These are phyloP conservation scores for Polymixis lichenea DNA, from an alignment of 2,888 invertebrate species.

Conservation along the genomic window DNA sequence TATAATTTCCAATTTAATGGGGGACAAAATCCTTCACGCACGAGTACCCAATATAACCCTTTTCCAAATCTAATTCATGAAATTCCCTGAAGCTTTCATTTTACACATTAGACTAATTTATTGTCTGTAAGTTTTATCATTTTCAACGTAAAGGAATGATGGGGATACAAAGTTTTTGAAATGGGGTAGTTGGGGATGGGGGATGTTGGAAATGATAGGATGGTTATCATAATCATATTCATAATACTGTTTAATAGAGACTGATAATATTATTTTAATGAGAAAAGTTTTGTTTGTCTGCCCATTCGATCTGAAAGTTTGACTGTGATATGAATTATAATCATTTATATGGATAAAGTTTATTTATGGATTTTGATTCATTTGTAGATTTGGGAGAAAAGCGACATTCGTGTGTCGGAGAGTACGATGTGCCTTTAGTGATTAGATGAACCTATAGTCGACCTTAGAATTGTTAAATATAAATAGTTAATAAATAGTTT, in stretches of 20 bases:
- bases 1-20: background rate
- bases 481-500: too few relatives aligned
- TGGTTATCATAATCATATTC: background rate
- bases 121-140: background rate
- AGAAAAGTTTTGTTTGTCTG: conserved; percentile 18
- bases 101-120: conserved; percentile 11
- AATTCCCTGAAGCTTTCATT: conserved; percentile 37
- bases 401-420: background rate
- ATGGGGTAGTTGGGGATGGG: background rate
- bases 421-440: background rate
- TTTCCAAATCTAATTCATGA: conserved; percentile 20
- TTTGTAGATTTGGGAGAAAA: too few relatives aligned
- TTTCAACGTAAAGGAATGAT: conserved; percentile 6
- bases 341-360: background rate
- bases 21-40: conserved; percentile 6
- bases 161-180: conserved; percentile 7
- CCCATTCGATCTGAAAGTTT: conserved; percentile 6
- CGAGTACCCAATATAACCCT: conserved; percentile 23
- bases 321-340: background rate
- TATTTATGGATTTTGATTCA: background rate
- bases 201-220: background rate
- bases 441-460: background rate
- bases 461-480: too few relatives aligned
- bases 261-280: conserved; percentile 18
- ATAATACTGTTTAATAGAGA: background rate